These are phyloP conservation scores for Sipunculus nudus DNA, from an alignment of 2,888 invertebrate genomes.

Conservation along the genomic window DNA sequence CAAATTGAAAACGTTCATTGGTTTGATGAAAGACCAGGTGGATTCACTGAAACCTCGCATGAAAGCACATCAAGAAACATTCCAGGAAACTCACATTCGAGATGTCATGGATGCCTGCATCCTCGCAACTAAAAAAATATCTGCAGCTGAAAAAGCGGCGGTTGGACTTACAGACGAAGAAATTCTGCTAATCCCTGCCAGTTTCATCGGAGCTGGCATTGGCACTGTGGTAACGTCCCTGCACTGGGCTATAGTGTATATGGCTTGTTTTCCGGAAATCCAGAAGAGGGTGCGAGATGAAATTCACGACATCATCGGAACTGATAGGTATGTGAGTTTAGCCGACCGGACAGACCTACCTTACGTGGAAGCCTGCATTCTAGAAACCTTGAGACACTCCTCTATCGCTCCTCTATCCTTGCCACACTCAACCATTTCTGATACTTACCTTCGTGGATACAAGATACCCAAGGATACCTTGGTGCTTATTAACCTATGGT, in stretches of 20 bases:
- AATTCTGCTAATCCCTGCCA: constrained; percentile 1
- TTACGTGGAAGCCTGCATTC: neutral
- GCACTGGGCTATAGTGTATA: constrained; percentile 15
- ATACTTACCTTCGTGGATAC: constrained; percentile 14
- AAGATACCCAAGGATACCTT: constrained; percentile 10
- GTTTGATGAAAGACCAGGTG: too few relatives aligned
- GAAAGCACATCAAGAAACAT: too few relatives aligned
- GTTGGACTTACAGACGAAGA: neutral
- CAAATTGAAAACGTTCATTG: too few relatives aligned
- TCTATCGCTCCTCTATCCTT: constrained; percentile 1
- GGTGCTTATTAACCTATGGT: constrained; percentile 15
- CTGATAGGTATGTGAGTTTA: neutral
- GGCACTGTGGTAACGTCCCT: constrained; percentile 3
- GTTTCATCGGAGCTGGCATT: constrained; percentile 14
- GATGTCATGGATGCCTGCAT: neutral
- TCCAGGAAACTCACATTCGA: too few relatives aligned
- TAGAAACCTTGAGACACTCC: constrained; percentile 1
- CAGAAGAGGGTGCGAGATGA: constrained; percentile 7
- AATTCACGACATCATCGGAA: neutral
- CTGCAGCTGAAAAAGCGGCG: neutral
- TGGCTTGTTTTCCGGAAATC: neutral
- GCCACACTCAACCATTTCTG: constrained; percentile 14
- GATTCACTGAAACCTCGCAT: too few relatives aligned
- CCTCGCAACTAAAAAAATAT: neutral
- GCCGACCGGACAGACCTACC: neutral